Conservation (phyloP, 1,140 invertebrate species). For the Hylaeus volcanicus region DNA sequence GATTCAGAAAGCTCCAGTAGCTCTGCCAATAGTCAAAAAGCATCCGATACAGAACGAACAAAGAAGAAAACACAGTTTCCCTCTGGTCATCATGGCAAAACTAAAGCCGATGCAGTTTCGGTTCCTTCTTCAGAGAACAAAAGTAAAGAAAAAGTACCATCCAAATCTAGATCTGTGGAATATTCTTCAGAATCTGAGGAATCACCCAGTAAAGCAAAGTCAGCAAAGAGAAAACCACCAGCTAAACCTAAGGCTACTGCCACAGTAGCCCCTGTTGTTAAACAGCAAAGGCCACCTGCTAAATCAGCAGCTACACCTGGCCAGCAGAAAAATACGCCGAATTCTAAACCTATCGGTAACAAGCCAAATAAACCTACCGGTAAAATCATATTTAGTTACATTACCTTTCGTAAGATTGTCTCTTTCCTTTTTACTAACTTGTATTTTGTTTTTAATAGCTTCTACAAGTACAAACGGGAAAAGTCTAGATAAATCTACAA, state of each 20-base stretch:
- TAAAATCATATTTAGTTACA: constrained; percentile 50
- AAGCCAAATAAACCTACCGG: constrained; percentile 73
- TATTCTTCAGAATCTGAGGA: constrained; percentile 82
- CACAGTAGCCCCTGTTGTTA: constrained; percentile 78
- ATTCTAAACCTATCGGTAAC: constrained; percentile 64
- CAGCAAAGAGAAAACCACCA: constrained; percentile 75
- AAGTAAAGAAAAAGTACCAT: constrained; percentile 71
- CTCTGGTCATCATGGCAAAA: constrained; percentile 75
- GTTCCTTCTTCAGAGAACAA: constrained; percentile 63
- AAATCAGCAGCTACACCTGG: constrained; percentile 66
- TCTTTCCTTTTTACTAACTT: not conserved
- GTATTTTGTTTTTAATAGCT: constrained; percentile 21
- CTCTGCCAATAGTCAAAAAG: constrained; percentile 77
- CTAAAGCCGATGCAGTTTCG: constrained; percentile 73
- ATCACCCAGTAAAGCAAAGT: constrained; percentile 77
- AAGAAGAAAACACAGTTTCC: constrained; percentile 80
- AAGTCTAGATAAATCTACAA: constrained; percentile 72
- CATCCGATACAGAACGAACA: constrained; percentile 75
- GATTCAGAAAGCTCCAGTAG: constrained; percentile 87
- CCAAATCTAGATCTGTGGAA: constrained; percentile 69
- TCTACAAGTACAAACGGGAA: constrained; percentile 65
- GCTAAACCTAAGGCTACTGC: constrained; percentile 82
- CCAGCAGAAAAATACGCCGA: constrained; percentile 73
- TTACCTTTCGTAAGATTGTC: not conserved
- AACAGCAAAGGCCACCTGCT: constrained; percentile 72